Percentiles rank a stretch among this genome's conserved stretches.
phyloP scores from a whole-genome alignment of 2,113 vertebrate species.

The Corythaeola cristata region DNA sequence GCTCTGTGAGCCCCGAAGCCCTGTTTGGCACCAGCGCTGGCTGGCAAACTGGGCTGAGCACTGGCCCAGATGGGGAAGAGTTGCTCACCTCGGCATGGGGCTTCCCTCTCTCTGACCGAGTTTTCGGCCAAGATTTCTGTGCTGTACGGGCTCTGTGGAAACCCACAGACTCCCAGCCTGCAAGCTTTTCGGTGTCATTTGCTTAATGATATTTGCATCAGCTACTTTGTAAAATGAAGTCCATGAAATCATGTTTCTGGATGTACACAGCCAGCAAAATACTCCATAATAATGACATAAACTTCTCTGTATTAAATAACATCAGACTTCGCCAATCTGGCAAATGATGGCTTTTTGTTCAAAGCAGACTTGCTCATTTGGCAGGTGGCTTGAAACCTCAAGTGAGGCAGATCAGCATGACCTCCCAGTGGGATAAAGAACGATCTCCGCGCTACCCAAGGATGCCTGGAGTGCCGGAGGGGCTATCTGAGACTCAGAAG shows the following conservation, averaged over 20 bases:
- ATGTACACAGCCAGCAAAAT: background rate
- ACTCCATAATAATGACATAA: background rate
- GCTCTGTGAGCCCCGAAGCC: background rate
- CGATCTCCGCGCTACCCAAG: background rate
- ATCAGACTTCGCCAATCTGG: background rate
- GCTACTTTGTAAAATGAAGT: background rate
- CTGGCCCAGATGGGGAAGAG: background rate
- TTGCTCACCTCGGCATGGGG: background rate
- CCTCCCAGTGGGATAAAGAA: too few relatives aligned
- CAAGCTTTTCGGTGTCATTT: background rate
- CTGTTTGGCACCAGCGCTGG: background rate
- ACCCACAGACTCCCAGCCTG: background rate
- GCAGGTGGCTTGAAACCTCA: background rate
- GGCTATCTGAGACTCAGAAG: background rate
- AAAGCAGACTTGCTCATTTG: background rate
- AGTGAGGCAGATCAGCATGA: background rate
- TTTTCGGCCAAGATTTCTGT: background rate
- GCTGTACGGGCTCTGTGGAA: background rate
- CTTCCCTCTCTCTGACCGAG: background rate
- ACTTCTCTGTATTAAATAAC: background rate
- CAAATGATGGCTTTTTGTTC: background rate
- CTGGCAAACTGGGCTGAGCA: background rate
- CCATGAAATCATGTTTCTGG: background rate
- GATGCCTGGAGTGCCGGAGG: too few relatives aligned
- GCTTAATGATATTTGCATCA: background rate